These are phyloP conservation scores for Fistularia tabacaria DNA, from an alignment of 2,797 vertebrate species.

Conservation along the genomic window DNA sequence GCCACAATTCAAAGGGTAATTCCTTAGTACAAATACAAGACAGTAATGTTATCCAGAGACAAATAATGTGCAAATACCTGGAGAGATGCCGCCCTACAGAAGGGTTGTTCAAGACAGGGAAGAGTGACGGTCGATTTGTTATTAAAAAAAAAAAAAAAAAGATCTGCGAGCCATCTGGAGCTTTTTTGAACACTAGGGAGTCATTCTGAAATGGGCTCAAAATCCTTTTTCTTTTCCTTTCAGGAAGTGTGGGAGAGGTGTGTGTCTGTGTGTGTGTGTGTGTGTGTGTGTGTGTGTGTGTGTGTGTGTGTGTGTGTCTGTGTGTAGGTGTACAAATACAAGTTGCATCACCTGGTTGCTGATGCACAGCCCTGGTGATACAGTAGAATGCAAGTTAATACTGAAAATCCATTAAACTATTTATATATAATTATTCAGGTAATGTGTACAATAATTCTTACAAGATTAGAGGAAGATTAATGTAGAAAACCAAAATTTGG, in stretches of 20 bases:
- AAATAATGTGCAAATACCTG: too few relatives aligned
- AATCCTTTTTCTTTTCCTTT: not conserved
- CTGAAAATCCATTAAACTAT: too few relatives aligned
- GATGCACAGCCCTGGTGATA: not conserved
- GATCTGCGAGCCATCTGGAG: conserved; percentile 29
- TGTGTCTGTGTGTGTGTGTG: conserved; percentile 17
- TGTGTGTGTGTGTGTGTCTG: not conserved
- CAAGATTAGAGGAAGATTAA: too few relatives aligned
- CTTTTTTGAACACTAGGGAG: conserved; percentile 29
- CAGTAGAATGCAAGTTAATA: too few relatives aligned
- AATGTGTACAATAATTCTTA: too few relatives aligned
- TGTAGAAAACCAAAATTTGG: too few relatives aligned
- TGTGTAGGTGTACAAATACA: not conserved
- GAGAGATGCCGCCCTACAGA: too few relatives aligned
- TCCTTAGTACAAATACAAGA: conserved; percentile 33
- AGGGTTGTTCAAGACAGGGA: too few relatives aligned
- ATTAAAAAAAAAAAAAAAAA: conserved; percentile 1
- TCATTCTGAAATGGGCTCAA: conserved; percentile 17
- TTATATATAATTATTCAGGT: too few relatives aligned
- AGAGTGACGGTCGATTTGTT: too few relatives aligned
- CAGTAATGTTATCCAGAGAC: too few relatives aligned
- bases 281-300: conserved; percentile 15
- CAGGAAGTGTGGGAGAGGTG: conserved; percentile 18
- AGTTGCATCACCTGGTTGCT: not conserved
- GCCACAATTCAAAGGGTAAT: conserved; percentile 21